Percentiles rank a stretch among this genome's conserved stretches.
Conservation (phyloP, 2,888 invertebrate species). For the Monoplex corrugatus region DNA sequence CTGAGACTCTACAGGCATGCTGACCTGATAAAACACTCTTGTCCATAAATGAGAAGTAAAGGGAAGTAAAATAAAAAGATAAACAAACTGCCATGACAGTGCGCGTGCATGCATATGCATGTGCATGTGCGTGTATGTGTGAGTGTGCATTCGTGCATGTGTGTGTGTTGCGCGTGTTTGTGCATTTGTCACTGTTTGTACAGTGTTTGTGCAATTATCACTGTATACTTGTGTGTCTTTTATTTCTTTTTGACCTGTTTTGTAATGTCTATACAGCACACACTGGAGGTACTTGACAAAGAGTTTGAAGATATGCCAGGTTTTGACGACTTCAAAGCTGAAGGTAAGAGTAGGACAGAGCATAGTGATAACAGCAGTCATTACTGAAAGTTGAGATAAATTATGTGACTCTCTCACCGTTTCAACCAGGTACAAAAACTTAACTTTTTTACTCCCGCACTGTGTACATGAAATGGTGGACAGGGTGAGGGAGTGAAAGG, state of each 20-base stretch:
- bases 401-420: too few species aligned
- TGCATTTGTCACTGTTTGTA: not conserved
- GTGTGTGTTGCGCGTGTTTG: not conserved
- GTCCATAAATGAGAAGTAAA: too few species aligned
- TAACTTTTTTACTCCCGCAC: too few species aligned
- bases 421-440: too few species aligned
- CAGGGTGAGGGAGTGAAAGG: too few species aligned
- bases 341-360: slow-evolving; percentile 34
- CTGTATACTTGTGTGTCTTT: not conserved
- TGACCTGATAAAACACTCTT: too few species aligned
- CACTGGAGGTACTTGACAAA: slow-evolving; percentile 37
- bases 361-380: too few species aligned
- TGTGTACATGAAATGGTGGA: too few species aligned
- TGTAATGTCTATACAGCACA: slow-evolving; percentile 13
- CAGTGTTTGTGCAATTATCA: not conserved
- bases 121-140: not conserved
- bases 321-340: slow-evolving; percentile 38
- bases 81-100: too few species aligned
- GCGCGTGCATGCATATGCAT: not conserved
- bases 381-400: too few species aligned
- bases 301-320: slow-evolving; percentile 44
- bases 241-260: not conserved
- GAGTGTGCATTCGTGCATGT: not conserved
- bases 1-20: too few species aligned
- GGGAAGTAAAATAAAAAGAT: too few species aligned